Conservation (phyloP, 2,888 invertebrate genomes). For the Pteria penguin region DNA sequence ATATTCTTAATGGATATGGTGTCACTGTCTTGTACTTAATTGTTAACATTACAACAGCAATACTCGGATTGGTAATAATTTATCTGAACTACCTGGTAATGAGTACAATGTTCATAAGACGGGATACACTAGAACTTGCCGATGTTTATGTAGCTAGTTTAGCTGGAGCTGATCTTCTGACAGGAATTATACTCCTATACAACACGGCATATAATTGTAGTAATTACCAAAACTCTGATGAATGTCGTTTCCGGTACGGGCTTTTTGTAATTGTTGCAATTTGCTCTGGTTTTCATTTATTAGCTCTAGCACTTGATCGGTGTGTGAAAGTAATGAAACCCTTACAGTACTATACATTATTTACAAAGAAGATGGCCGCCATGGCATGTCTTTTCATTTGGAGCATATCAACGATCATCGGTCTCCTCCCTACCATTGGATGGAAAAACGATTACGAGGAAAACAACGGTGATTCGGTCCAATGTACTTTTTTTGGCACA, state of each 20-base stretch:
- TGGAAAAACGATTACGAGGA: conserved; percentile 52
- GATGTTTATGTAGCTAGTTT: conserved; percentile 58
- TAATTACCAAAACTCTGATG: conserved; percentile 62
- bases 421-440: conserved; percentile 53
- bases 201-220: conserved; percentile 61
- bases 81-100: conserved; percentile 53
- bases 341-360: conserved; percentile 51
- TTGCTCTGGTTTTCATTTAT: conserved; percentile 55
- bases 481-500: conserved; percentile 59
- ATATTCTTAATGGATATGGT: conserved; percentile 48
- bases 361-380: conserved; percentile 46
- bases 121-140: conserved; percentile 48
- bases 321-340: conserved; percentile 60
- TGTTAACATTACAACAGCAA: conserved; percentile 38
- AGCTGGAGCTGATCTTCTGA: conserved; percentile 58
- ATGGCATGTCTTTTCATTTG: conserved; percentile 48
- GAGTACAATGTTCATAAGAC: conserved; percentile 45
- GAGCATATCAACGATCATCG: conserved; percentile 48
- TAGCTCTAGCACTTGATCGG: conserved; percentile 56
- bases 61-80: conserved; percentile 53
- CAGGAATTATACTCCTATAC: conserved; percentile 61
- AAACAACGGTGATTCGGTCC: conserved; percentile 35
- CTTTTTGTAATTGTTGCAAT: conserved; percentile 51
- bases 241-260: conserved; percentile 57
- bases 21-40: conserved; percentile 49